Conservation (phyloP, 2,888 invertebrate species). For the Parnassius glacialis region DNA sequence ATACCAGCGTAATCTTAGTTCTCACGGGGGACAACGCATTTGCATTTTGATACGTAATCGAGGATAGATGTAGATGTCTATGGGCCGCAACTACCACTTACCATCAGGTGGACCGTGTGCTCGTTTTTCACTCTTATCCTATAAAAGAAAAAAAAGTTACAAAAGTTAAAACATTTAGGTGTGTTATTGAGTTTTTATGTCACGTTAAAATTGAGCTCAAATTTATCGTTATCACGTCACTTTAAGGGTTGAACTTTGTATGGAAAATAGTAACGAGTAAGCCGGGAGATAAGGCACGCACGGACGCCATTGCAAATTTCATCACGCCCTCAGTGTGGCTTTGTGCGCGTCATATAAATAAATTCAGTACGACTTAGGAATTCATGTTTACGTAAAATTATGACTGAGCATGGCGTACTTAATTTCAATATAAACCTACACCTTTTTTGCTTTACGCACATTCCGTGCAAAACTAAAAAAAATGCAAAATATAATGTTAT, state of each 20-base stretch:
- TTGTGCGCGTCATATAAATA: slow-evolving; percentile 50
- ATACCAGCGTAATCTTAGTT: too few species aligned
- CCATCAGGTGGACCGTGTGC: too few species aligned
- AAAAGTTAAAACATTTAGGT: background rate
- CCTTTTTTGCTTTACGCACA: too few species aligned
- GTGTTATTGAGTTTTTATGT: background rate
- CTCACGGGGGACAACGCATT: too few species aligned
- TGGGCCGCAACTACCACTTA: too few species aligned
- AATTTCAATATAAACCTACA: too few species aligned
- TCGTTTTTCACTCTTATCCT: too few species aligned
- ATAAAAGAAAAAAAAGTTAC: background rate
- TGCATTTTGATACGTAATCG: too few species aligned
- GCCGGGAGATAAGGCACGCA: slow-evolving; percentile 70
- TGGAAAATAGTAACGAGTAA: slow-evolving; percentile 28
- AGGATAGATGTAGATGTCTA: too few species aligned
- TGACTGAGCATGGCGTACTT: too few species aligned
- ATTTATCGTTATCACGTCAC: slow-evolving; percentile 13
- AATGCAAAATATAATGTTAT: too few species aligned
- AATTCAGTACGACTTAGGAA: slow-evolving; percentile 40
- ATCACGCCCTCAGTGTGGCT: slow-evolving; percentile 54
- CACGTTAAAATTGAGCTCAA: slow-evolving; percentile 1
- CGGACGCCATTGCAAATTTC: slow-evolving; percentile 60
- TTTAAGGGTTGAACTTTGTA: slow-evolving; percentile 20
- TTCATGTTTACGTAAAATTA: background rate
- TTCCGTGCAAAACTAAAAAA: too few species aligned